These are phyloP conservation scores for Bombus picipes DNA, from an alignment of 1,140 invertebrate species.

Conservation along the genomic window DNA sequence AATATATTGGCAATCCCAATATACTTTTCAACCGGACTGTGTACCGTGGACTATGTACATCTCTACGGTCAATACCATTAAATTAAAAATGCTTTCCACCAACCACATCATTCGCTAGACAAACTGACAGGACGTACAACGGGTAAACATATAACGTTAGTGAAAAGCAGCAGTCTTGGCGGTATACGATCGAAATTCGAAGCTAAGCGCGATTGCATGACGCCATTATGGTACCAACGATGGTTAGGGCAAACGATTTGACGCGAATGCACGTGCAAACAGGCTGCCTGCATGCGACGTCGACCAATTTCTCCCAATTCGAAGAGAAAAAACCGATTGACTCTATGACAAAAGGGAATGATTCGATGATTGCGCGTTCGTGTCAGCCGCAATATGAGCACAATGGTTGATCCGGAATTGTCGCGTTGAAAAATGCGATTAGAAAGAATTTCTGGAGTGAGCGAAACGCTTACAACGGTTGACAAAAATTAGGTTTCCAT, in stretches of 20 bases:
- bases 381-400: neutral
- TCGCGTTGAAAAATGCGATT: neutral
- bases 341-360: constrained; percentile 15
- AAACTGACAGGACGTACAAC: neutral
- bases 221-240: constrained; percentile 43
- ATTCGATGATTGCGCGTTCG: constrained; percentile 10
- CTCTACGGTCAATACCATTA: neutral
- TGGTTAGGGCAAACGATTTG: constrained; percentile 1
- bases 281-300: constrained; percentile 4
- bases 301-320: constrained; percentile 64
- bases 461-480: neutral
- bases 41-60: neutral
- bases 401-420: neutral
- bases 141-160: neutral
- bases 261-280: constrained; percentile 6
- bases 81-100: neutral
- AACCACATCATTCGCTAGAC: neutral
- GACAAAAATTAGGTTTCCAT: neutral
- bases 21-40: neutral
- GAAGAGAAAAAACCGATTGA: constrained; percentile 36
- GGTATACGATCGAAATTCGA: neutral
- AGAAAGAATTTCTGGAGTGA: neutral
- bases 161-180: constrained; percentile 3
- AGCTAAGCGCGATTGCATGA: neutral
- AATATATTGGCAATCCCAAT: neutral